Conservation (phyloP, 2,888 invertebrate genomes). For the Fragum sueziense region DNA sequence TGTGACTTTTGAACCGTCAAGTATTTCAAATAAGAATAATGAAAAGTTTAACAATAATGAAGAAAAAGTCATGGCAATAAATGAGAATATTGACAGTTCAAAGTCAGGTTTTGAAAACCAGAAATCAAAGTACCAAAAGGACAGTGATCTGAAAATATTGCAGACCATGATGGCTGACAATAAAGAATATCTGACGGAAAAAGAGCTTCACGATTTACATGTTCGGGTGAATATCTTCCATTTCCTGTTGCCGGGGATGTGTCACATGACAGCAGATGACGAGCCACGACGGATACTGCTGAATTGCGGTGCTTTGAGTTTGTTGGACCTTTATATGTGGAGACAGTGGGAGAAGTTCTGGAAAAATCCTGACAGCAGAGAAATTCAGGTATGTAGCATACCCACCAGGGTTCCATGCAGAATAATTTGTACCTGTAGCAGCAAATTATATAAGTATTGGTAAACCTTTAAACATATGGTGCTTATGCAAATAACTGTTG, state of each 20-base stretch:
- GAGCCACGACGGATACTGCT: constrained; percentile 91
- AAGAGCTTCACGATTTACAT: constrained; percentile 56
- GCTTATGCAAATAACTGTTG: too few species aligned
- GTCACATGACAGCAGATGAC: constrained; percentile 95
- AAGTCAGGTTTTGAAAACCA: neutral
- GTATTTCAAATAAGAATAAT: neutral
- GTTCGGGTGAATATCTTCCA: constrained; percentile 87
- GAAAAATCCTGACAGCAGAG: constrained; percentile 35
- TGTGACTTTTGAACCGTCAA: neutral
- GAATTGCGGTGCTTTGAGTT: constrained; percentile 83
- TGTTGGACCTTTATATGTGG: constrained; percentile 85
- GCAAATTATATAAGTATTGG: too few species aligned
- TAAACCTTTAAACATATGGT: too few species aligned
- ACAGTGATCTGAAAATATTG: constrained; percentile 7
- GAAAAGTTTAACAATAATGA: neutral
- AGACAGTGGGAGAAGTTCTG: constrained; percentile 52
- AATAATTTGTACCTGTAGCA: too few species aligned
- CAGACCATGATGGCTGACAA: constrained; percentile 26
- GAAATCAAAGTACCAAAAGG: neutral
- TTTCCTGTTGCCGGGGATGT: constrained; percentile 93
- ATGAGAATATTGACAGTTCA: neutral
- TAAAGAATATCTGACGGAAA: constrained; percentile 38
- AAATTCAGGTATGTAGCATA: constrained; percentile 54
- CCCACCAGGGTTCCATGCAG: too few species aligned
- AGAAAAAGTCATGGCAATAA: neutral